Conservation (phyloP, 1,140 invertebrate genomes). For the Drosophila subpulchrella region DNA sequence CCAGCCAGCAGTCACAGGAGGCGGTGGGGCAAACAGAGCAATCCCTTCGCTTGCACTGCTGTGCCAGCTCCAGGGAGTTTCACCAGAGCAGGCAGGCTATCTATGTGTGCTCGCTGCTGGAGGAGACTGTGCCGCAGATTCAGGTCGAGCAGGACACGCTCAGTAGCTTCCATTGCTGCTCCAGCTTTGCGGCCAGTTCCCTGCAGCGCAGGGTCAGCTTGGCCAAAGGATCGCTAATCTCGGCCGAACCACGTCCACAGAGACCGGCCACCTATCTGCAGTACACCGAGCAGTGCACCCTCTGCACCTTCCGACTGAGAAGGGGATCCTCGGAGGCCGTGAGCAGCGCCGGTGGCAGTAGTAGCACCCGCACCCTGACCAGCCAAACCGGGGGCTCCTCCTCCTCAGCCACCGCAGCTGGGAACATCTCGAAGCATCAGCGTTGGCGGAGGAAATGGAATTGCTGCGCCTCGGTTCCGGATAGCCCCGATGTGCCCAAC, state of each 20-base stretch:
- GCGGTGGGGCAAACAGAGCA: constrained; percentile 29
- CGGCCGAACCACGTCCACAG: constrained; percentile 40
- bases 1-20: constrained; percentile 57
- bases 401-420: constrained; percentile 44
- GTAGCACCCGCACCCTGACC: constrained; percentile 60
- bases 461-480: constrained; percentile 86
- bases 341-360: constrained; percentile 52
- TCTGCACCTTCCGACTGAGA: constrained; percentile 78
- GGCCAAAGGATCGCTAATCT: constrained; percentile 62
- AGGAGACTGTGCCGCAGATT: constrained; percentile 46
- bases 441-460: constrained; percentile 86
- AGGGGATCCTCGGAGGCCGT: constrained; percentile 40
- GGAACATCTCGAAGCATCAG: constrained; percentile 83
- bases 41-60: constrained; percentile 66
- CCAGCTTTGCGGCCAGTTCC: constrained; percentile 67
- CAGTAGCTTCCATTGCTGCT: constrained; percentile 80
- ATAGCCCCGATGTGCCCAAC: constrained; percentile 86
- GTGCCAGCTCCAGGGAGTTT: constrained; percentile 74
- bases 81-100: constrained; percentile 72
- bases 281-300: constrained; percentile 80
- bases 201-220: constrained; percentile 71
- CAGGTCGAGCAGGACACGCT: constrained; percentile 40
- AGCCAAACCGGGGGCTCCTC: constrained; percentile 58
- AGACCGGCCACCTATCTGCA: constrained; percentile 70
- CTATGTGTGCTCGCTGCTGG: constrained; percentile 80